phyloP scores from a whole-genome alignment of 2,797 vertebrate species.

The Ficedula albicollis region DNA sequence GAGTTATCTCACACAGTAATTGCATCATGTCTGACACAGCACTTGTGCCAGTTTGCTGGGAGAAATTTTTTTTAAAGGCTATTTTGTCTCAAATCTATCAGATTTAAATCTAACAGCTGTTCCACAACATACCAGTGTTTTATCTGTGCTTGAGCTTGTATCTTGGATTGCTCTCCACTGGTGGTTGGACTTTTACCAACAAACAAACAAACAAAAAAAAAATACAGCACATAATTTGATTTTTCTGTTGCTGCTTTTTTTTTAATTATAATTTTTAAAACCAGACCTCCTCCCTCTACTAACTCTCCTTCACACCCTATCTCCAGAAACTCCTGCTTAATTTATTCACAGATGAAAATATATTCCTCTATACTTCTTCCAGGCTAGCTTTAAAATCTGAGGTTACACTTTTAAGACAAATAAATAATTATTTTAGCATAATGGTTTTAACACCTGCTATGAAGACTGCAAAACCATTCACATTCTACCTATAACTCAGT shows the following conservation, averaged over 20 bases:
- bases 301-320: neutral
- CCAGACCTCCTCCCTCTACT: neutral
- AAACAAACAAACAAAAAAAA: neutral
- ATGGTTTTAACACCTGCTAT: conserved; percentile 33
- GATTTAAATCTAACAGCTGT: neutral
- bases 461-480: conserved; percentile 47
- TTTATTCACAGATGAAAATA: conserved; percentile 12
- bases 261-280: neutral
- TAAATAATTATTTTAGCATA: conserved; percentile 52
- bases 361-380: neutral
- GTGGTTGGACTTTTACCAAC: conserved; percentile 33
- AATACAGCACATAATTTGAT: neutral
- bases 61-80: conserved; percentile 6
- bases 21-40: neutral
- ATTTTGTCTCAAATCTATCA: neutral
- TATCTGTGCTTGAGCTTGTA: neutral
- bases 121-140: neutral
- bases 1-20: neutral
- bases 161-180: neutral
- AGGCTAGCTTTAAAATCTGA: conserved; percentile 16
- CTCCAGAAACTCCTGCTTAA: neutral
- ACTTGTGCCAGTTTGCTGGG: neutral
- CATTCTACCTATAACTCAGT: conserved; percentile 21
- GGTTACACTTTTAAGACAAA: conserved; percentile 28
- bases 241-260: neutral